phyloP scores from a whole-genome alignment of 2,888 invertebrate species.

The Drosophila histrio region DNA sequence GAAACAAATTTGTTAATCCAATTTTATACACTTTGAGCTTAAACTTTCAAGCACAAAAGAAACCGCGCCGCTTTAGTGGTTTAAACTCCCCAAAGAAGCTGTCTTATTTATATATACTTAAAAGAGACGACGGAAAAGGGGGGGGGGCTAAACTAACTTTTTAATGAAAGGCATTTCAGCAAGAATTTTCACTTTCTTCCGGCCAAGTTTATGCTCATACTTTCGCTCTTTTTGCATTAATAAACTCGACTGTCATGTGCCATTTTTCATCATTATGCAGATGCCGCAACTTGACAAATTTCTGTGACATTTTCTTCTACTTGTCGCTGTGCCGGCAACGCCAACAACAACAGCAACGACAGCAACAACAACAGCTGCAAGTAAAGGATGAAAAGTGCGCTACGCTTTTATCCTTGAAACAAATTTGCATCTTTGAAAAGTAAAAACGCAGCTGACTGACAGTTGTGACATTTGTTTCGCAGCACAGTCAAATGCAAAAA shows the following conservation, averaged over 20 bases:
- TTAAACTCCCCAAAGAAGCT: background rate
- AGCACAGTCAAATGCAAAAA: conserved; percentile 33
- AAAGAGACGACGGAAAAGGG: background rate
- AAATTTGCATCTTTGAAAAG: conserved; percentile 58
- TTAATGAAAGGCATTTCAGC: conserved; percentile 32
- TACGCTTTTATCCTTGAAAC: conserved; percentile 68
- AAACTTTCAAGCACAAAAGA: background rate
- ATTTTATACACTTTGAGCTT: background rate
- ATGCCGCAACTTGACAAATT: conserved; percentile 71
- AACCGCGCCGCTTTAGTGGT: background rate
- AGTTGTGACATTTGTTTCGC: conserved; percentile 62
- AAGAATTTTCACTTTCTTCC: conserved; percentile 40
- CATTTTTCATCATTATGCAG: conserved; percentile 60
- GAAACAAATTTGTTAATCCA: background rate
- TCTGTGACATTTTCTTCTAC: conserved; percentile 53
- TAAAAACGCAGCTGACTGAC: conserved; percentile 56
- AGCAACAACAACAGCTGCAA: conserved; percentile 8
- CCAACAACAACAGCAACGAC: conserved; percentile 18
- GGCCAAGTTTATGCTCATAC: conserved; percentile 6
- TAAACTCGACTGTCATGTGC: conserved; percentile 52
- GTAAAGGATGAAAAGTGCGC: conserved; percentile 8
- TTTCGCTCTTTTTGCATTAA: conserved; percentile 43
- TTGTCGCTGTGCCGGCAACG: conserved; percentile 17
- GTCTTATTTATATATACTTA: conserved; percentile 20
- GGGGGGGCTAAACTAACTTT: conserved; percentile 19